Base-by-base conservation (phyloP, 92 coral and sea anemone species). In the Zoanthus solanderi region DNA sequence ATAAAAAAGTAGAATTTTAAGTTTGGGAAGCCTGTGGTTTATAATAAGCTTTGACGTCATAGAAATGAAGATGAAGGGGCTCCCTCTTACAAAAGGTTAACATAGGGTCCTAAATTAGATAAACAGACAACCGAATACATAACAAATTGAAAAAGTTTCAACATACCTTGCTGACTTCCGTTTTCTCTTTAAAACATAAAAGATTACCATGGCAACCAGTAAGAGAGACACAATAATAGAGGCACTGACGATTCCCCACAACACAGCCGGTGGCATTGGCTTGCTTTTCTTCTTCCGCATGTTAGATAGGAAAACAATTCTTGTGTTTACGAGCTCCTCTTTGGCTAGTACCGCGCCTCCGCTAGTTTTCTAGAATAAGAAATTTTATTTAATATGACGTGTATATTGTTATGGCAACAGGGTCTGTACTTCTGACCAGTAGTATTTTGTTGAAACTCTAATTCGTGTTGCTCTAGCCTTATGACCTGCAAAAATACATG, bases 271-370 rank as follows among this genome's bases (percentile, higher is more conserved):
- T 8, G 89, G 72, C 12, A 54, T 60, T 5, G 60, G 18, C 8
- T 10, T 50, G 34, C 72, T 54, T 13, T 11, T 2, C 0, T 31
- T 34, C 5, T 69, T 83, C 50, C 42, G 11, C 83, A 76, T 52
- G 52, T 91, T 91, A 9, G 92, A 90, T 18, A 71, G 50, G 31
- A 95, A 88, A 29, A 91, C 66, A 71, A 95, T 78, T 75, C 88
- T 93, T 10, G 93, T 89, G 11, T 71, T 89, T 37, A 89, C 93
- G 58, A 86, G 66, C 52, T 95, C 93, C 75, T 79, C 92, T 68
- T 91, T 82, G 45, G 93, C 98, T 2, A 95, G 89, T 15, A 95
- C 83, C 0, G 98, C 98, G 6, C 98, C 98, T 4, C 94, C 94
- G 6, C 90, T 84, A n/a, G 92, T 90, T 18, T 81, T 81, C 85